Percentiles rank a stretch among this genome's conserved stretches.
These are phyloP conservation scores for Torymus auratus DNA, from an alignment of 2,888 invertebrate species.

Conservation along the genomic window DNA sequence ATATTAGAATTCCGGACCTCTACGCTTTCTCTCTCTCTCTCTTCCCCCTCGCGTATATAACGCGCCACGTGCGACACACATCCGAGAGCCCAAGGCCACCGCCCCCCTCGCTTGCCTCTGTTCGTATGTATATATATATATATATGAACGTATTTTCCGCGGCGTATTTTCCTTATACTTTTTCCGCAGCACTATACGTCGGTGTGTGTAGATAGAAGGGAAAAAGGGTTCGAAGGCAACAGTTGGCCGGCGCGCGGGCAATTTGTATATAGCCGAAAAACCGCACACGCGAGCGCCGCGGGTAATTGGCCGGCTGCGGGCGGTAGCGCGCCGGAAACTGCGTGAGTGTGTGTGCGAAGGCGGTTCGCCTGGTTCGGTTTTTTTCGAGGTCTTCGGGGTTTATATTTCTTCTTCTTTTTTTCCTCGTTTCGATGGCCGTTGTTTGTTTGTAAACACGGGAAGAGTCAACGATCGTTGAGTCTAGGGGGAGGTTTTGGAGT, in stretches of 20 bases:
- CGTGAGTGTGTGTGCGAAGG: not conserved
- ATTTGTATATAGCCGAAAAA: slow-evolving; percentile 20
- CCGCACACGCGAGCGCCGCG: not conserved
- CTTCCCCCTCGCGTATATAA: not conserved
- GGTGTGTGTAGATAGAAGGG: not conserved
- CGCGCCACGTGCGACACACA: no score
- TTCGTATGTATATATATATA: not conserved
- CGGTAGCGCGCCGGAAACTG: slow-evolving; percentile 14
- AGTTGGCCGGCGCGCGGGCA: slow-evolving; percentile 20
- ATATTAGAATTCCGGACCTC: slow-evolving; percentile 9
- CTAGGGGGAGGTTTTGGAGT: no score
- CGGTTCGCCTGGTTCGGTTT: no score
- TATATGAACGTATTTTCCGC: no score
- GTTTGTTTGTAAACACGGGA: slow-evolving; percentile 36
- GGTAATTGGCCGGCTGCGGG: slow-evolving; percentile 23
- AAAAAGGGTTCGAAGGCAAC: slow-evolving; percentile 37
- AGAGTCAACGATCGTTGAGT: not conserved
- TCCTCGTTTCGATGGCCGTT: not conserved
- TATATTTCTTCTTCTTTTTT: not conserved
- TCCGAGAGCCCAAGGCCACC: not conserved
- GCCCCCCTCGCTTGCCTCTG: not conserved
- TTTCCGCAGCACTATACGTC: not conserved
- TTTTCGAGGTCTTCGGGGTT: no score
- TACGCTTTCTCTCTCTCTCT: not conserved
- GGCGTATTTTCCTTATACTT: no score